Evolutionary conservation across 2,797 vertebrate species (phyloP).

Genomic region (Acrocephalus scirpaceus): DNA sequence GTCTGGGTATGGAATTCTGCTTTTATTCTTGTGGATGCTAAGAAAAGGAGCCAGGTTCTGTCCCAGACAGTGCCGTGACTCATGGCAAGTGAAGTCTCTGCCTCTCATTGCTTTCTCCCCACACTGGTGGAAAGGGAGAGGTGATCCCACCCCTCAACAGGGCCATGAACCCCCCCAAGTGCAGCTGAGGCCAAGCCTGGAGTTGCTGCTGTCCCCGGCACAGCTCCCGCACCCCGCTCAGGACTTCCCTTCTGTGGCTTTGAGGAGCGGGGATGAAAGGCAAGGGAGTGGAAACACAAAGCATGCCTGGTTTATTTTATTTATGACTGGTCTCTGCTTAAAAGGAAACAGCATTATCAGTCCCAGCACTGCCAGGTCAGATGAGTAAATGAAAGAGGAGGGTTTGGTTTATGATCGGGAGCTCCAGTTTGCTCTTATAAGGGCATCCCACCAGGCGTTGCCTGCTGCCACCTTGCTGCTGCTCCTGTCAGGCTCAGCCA

Average conservation of each 20-base stretch:
- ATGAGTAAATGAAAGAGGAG: conserved; percentile 43
- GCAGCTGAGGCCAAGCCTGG: conserved; percentile 2
- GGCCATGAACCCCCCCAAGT: neutral
- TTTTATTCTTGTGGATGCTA: neutral
- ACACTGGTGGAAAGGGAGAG: neutral
- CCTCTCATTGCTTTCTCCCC: neutral
- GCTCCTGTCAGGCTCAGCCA: neutral
- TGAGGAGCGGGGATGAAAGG: conserved; percentile 41
- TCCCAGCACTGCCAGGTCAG: neutral
- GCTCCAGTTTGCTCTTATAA: conserved; percentile 37
- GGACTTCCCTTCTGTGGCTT: neutral
- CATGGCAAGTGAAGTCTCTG: neutral
- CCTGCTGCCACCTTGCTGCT: conserved; percentile 22
- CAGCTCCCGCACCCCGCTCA: neutral
- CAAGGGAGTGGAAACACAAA: conserved; percentile 26
- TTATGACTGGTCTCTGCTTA: conserved; percentile 46
- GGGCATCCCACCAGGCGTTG: neutral
- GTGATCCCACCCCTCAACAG: rapidly evolving
- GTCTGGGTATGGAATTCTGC: neutral
- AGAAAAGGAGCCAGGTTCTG: neutral
- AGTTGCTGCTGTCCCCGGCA: neutral
- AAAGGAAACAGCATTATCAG: conserved; percentile 58
- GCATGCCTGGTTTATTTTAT: conserved; percentile 59
- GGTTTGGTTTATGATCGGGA: conserved; percentile 3
- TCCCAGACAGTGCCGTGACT: rapidly evolving